phyloP scores from a whole-genome alignment of 2,888 invertebrate species.

The Zonitis immaculata region DNA sequence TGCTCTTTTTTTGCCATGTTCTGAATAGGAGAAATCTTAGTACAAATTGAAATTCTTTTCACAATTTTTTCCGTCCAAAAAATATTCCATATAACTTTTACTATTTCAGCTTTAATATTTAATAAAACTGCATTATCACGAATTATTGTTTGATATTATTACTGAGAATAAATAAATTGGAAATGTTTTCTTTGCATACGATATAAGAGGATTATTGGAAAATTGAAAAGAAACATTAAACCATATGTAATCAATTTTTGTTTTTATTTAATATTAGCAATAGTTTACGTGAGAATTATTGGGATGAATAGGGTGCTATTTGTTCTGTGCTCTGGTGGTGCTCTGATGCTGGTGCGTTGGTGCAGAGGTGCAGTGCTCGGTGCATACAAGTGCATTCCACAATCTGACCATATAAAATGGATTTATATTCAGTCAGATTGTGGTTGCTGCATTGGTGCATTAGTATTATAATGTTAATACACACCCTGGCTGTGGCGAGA shows the following conservation, averaged over 20 bases:
- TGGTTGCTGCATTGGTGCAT: slow-evolving; percentile 38
- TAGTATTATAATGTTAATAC: slow-evolving; percentile 52
- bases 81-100: too few species aligned
- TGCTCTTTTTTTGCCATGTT: neutral
- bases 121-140: too few species aligned
- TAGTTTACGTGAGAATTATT: slow-evolving; percentile 2
- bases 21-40: slow-evolving; percentile 1
- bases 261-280: neutral
- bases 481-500: slow-evolving; percentile 79
- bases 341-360: slow-evolving; percentile 29
- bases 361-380: slow-evolving; percentile 35
- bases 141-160: too few species aligned
- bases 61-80: neutral
- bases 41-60: slow-evolving; percentile 2
- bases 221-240: too few species aligned
- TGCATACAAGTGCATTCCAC: slow-evolving; percentile 29
- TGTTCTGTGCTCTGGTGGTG: slow-evolving; percentile 25
- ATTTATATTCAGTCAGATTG: slow-evolving; percentile 31
- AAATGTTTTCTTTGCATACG: too few species aligned
- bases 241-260: too few species aligned
- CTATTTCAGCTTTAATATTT: too few species aligned
- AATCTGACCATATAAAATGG: slow-evolving; percentile 26
- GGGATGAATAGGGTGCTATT: slow-evolving; percentile 17
- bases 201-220: too few species aligned
- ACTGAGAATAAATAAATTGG: too few species aligned